These are phyloP conservation scores for Raja brachyura DNA, from an alignment of 2,113 vertebrate genomes.

Conservation along the genomic window DNA sequence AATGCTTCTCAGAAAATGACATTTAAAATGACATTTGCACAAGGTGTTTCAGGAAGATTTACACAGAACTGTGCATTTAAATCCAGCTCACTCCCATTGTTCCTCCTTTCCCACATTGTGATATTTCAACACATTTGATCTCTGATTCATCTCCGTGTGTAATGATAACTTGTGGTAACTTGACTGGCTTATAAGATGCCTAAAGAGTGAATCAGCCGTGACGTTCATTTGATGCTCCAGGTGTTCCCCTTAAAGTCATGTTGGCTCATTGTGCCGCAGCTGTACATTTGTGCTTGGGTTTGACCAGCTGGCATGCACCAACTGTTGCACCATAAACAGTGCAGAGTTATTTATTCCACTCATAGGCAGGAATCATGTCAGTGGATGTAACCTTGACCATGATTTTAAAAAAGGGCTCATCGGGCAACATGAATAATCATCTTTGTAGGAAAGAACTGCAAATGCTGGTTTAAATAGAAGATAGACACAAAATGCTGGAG, in stretches of 20 bases:
- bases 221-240: neutral
- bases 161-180: conserved; percentile 6
- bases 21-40: neutral
- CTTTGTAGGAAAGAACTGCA: no score
- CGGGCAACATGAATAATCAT: neutral
- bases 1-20: neutral
- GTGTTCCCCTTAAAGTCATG: conserved; percentile 29
- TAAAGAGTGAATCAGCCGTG: neutral
- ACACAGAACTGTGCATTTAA: neutral
- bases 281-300: neutral
- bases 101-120: neutral
- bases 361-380: neutral
- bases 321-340: conserved; percentile 17
- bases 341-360: neutral
- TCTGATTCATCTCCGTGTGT: neutral
- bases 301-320: neutral
- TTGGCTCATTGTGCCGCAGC: neutral
- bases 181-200: neutral
- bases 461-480: no score
- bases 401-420: no score
- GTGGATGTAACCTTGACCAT: neutral
- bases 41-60: neutral
- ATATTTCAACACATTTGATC: neutral
- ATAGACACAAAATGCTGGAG: no score
- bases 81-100: neutral